A percentile compares a stretch with the other conserved stretches of the same genome.
Conservation (phyloP, 2,113 vertebrate species). For the Penelope pileata region DNA sequence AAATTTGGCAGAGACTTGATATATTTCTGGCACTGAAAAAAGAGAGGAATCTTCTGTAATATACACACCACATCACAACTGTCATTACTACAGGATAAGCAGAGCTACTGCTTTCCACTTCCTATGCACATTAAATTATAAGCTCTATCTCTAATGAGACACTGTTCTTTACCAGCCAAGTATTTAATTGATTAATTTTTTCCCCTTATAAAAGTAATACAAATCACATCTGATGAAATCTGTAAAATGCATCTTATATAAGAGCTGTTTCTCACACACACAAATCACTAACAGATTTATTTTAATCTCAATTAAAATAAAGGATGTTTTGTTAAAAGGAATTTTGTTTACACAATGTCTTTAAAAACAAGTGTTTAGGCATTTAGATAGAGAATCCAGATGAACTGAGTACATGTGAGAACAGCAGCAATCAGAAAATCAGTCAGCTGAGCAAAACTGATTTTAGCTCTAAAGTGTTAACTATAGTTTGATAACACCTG, state of each 20-base stretch:
- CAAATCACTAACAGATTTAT: background rate
- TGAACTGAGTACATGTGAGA: background rate
- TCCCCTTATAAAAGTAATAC: background rate
- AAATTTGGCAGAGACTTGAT: background rate
- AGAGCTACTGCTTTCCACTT: background rate
- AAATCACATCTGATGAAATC: background rate
- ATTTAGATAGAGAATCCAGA: background rate
- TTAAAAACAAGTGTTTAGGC: background rate
- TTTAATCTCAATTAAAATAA: background rate
- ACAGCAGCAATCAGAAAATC: no score
- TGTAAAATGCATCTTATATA: background rate
- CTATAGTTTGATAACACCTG: background rate
- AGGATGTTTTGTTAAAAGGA: background rate
- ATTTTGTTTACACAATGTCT: background rate
- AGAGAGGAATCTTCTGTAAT: background rate
- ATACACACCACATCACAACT: background rate
- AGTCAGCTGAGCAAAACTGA: background rate
- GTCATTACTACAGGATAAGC: background rate
- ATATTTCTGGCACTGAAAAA: background rate
- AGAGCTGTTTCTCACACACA: background rate
- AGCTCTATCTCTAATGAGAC: background rate
- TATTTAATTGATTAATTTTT: background rate
- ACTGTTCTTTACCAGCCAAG: background rate
- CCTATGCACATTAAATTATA: background rate
- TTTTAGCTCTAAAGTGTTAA: background rate